Base-by-base conservation (phyloP, 1,140 invertebrate species). In the Cydia amplana region DNA sequence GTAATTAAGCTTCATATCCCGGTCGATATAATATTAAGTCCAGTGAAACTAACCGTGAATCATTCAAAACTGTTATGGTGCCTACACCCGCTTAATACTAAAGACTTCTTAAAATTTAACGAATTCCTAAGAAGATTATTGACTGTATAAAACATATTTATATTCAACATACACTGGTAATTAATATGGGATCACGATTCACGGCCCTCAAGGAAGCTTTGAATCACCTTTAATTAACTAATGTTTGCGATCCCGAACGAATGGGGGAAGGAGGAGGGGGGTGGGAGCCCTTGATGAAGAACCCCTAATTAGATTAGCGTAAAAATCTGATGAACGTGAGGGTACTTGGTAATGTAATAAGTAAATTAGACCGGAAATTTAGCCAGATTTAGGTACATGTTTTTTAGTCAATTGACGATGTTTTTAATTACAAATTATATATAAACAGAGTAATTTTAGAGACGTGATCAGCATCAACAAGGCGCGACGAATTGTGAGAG, bases 161-260 rank as follows among this genome's bases (percentile, higher is more conserved):
- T 55, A 18, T 55, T 55, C 51, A 18, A 55, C 51, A 55, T 40
- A 40, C 43, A 14, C 51, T 55, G 6, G n/a, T 55, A 55, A 55
- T 55, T 55, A 55, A 55, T 55, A 55, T 20, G 16, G 51, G 51
- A 55, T 55, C 12, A 10, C 36, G 36, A 40, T 40, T 10, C 36
- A 40, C 0, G 9, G 36, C 36, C 36, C 46, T 49, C 51, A 20
- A 55, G 51, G 51, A 55, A 55, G 51, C 51, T 55, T 18, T 5
- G n/a, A 18, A 55, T 55, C 51, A 55, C 51, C 51, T 55, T 55
- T 55, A 55, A 55, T 55, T 55, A 55, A 55, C 51, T 55, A 55
- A 55, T 55, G 51, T 55, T 55, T 55, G 51, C n/a, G 51, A 55
- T 55, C 51, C 51, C 51, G 51, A 55, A 55, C n/a, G 51, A n/a